These are phyloP conservation scores for Leptogaster cylindrica DNA, from an alignment of 2,888 invertebrate species.

Conservation along the genomic window DNA sequence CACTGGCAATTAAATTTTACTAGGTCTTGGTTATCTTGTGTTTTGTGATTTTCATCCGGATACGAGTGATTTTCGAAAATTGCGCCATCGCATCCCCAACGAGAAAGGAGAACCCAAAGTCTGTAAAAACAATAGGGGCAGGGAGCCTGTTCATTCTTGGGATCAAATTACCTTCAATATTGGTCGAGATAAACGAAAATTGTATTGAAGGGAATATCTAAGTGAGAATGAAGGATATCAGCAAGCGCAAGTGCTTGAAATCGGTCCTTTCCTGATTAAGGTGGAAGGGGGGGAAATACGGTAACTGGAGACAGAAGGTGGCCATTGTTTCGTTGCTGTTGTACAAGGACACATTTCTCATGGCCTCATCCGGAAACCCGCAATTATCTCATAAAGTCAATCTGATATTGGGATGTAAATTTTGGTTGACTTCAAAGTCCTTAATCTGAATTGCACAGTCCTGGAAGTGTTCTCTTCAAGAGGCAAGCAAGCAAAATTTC, in stretches of 20 bases:
- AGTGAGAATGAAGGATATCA: slow-evolving; percentile 4
- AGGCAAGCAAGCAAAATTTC: too few species aligned
- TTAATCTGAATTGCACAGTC: too few species aligned
- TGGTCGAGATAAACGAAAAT: slow-evolving; percentile 37
- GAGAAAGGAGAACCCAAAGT: not conserved
- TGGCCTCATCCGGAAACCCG: slow-evolving; percentile 25
- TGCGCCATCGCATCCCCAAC: slow-evolving; percentile 14
- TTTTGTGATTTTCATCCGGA: slow-evolving; percentile 33
- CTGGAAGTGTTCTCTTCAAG: too few species aligned
- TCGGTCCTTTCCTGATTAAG: slow-evolving; percentile 15
- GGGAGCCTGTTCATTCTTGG: slow-evolving; percentile 17
- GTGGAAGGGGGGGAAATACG: not conserved
- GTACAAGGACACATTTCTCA: slow-evolving; percentile 26
- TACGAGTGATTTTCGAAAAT: slow-evolving; percentile 37
- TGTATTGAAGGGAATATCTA: slow-evolving; percentile 29
- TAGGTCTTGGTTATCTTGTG: slow-evolving; percentile 21
- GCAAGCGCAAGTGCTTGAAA: slow-evolving; percentile 12
- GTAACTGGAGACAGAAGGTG: not conserved
- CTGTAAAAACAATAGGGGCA: slow-evolving; percentile 5
- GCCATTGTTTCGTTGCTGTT: not conserved
- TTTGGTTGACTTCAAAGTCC: slow-evolving; percentile 18
- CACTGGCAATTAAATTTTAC: slow-evolving; percentile 37
- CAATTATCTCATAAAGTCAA: slow-evolving; percentile 30
- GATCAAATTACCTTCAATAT: slow-evolving; percentile 39
- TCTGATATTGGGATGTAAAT: slow-evolving; percentile 29